Evolutionary conservation across 2,113 vertebrate species (phyloP).

Genomic region (Diadophis punctatus): DNA sequence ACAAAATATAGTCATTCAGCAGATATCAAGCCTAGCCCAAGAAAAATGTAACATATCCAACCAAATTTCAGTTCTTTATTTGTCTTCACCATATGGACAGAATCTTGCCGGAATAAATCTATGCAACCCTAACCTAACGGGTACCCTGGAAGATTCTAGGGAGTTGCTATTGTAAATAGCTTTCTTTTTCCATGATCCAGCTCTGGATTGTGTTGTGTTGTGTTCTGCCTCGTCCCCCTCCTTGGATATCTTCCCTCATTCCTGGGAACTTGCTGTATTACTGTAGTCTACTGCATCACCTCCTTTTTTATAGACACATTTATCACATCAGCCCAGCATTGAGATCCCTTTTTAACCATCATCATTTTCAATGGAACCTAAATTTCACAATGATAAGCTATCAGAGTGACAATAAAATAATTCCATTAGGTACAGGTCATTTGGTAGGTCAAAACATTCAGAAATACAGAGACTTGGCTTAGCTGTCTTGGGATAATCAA

Average conservation of each 20-base stretch:
- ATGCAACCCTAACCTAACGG: neutral
- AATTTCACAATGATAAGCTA: neutral
- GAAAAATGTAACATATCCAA: neutral
- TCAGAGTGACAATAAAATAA: neutral
- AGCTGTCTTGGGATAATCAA: neutral
- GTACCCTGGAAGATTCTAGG: neutral
- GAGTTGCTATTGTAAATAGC: neutral
- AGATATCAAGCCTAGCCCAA: neutral
- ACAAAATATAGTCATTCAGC: neutral
- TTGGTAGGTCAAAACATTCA: neutral
- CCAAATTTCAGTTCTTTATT: neutral
- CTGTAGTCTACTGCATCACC: neutral
- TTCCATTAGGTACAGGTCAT: constrained; percentile 8
- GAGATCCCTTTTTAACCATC: neutral
- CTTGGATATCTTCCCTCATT: neutral
- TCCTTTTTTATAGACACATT: neutral
- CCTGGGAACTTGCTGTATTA: neutral
- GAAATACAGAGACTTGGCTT: neutral
- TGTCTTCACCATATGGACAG: neutral
- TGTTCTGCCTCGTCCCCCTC: neutral
- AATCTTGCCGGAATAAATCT: neutral
- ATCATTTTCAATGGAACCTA: neutral
- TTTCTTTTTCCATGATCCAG: neutral
- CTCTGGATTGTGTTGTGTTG: neutral
- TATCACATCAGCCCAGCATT: neutral